Evolutionary conservation across 2,888 invertebrate species (phyloP).

Genomic region (Drosophila buzzatii): DNA sequence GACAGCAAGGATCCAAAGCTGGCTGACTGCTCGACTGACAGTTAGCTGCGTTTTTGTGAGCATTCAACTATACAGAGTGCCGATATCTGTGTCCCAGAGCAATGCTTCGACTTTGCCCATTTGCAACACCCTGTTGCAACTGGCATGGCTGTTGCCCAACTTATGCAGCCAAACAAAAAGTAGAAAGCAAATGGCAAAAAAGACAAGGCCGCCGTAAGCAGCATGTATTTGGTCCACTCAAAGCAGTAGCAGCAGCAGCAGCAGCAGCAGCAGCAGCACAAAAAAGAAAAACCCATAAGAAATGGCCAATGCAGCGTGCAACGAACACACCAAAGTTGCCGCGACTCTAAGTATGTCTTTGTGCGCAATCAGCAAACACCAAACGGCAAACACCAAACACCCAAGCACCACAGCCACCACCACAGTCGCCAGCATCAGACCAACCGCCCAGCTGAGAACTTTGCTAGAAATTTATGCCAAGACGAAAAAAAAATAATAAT

Average conservation of each 20-base stretch:
- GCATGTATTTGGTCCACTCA: slow-evolving; percentile 57
- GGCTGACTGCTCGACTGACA: slow-evolving; percentile 29
- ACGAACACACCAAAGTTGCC: slow-evolving; percentile 44
- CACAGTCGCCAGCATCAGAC: slow-evolving; percentile 6
- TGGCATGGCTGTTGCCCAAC: slow-evolving; percentile 24
- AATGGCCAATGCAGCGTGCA: slow-evolving; percentile 45
- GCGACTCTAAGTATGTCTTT: slow-evolving; percentile 41
- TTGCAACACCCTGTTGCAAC: slow-evolving; percentile 33
- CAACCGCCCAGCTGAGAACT: slow-evolving; percentile 28
- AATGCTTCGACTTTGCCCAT: neutral
- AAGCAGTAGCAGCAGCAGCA: slow-evolving; percentile 27
- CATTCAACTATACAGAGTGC: slow-evolving; percentile 38
- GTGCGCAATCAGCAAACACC: slow-evolving; percentile 38
- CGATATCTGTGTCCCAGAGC: neutral
- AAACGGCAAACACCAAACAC: slow-evolving; percentile 23
- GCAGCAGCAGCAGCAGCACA: slow-evolving; percentile 19
- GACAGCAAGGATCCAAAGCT: slow-evolving; percentile 22
- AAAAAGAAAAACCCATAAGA: slow-evolving; percentile 37
- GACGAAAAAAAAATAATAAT: slow-evolving; percentile 43
- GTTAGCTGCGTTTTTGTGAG: slow-evolving; percentile 40
- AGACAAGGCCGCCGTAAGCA: slow-evolving; percentile 47
- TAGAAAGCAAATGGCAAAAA: slow-evolving; percentile 42
- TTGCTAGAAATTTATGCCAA: slow-evolving; percentile 59
- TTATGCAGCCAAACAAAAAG: slow-evolving; percentile 46
- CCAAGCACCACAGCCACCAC: slow-evolving; percentile 21